Evolutionary conservation across 92 coral and sea anemone genomes (phyloP).

Genomic region (Palythoa heliodiscus): DNA sequence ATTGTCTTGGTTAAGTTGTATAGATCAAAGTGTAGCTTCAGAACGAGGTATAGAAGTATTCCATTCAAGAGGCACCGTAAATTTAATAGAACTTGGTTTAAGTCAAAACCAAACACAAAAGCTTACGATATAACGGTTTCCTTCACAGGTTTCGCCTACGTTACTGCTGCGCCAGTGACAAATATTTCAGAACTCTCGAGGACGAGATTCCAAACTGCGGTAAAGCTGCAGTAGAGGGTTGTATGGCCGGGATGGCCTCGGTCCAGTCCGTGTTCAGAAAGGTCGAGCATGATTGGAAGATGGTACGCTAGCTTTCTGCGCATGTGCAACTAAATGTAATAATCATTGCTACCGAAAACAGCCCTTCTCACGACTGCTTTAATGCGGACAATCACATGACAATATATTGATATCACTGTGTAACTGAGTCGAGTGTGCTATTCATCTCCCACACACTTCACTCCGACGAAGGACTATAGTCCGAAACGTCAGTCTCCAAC

Average conservation of each 20-base stretch:
- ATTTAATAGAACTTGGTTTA: not conserved
- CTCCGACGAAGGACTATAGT: too few relatives aligned
- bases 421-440: too few relatives aligned
- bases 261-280: conserved; percentile 82
- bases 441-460: too few relatives aligned
- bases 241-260: conserved; percentile 73
- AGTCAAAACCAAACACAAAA: not conserved
- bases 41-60: too few relatives aligned
- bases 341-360: too few relatives aligned
- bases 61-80: too few relatives aligned
- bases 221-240: conserved; percentile 62
- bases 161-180: conserved; percentile 77
- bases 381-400: too few relatives aligned
- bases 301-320: conserved; percentile 56
- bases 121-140: not conserved
- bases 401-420: too few relatives aligned
- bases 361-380: too few relatives aligned
- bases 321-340: not conserved
- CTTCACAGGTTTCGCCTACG: conserved; percentile 73
- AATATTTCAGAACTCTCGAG: conserved; percentile 72
- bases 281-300: conserved; percentile 90
- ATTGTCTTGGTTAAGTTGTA: too few relatives aligned
- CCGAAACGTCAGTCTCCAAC: too few relatives aligned
- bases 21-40: too few relatives aligned
- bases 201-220: conserved; percentile 50